These are phyloP conservation scores for Epizoanthus illoricatus DNA, from an alignment of 92 coral and sea anemone genomes.

Conservation along the genomic window DNA sequence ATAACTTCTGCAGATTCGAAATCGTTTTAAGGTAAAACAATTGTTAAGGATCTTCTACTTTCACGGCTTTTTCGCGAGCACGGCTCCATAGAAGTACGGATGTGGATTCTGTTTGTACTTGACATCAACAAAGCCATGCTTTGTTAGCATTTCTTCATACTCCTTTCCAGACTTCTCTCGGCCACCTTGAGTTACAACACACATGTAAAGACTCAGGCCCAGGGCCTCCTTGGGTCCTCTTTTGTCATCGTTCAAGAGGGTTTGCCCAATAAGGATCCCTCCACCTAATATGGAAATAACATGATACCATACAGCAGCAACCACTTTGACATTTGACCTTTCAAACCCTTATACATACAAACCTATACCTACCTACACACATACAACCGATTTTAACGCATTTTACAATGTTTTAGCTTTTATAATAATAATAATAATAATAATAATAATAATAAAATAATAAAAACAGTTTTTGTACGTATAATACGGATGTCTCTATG, in stretches of 20 bases:
- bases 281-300: conserved; percentile 53
- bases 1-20: too few species aligned
- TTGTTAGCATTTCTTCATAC: conserved; percentile 57
- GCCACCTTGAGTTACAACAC: conserved; percentile 57
- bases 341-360: not conserved
- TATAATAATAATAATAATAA: too few species aligned
- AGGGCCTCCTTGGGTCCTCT: conserved; percentile 59
- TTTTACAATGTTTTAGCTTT: too few species aligned
- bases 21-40: too few species aligned
- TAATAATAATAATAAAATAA: too few species aligned
- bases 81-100: conserved; percentile 44
- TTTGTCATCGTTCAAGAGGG: conserved; percentile 58
- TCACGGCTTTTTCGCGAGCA: conserved; percentile 63
- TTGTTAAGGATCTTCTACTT: not conserved
- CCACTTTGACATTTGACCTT: not conserved
- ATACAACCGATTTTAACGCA: too few species aligned
- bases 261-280: conserved; percentile 63
- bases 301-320: too few species aligned
- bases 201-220: conserved; percentile 57
- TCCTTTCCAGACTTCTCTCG: conserved; percentile 67
- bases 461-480: too few species aligned
- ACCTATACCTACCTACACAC: too few species aligned
- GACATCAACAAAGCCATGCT: conserved; percentile 72
- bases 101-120: conserved; percentile 39
- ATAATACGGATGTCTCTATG: too few species aligned